Evolutionary conservation across 2,888 invertebrate species (phyloP).

Genomic region (Isotomurus palustris): DNA sequence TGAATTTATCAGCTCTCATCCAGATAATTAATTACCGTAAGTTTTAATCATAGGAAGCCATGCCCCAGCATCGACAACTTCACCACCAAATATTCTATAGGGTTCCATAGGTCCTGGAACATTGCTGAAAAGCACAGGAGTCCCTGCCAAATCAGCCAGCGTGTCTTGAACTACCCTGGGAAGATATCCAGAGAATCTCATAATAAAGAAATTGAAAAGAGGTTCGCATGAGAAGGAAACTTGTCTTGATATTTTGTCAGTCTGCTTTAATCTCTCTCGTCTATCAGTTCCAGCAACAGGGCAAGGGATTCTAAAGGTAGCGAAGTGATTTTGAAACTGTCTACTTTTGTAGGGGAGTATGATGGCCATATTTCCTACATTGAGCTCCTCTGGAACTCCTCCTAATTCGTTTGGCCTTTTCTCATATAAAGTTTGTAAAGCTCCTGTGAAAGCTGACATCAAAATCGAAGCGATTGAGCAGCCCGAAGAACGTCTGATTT

Average conservation of each 20-base stretch:
- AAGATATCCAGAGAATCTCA: constrained; percentile 35
- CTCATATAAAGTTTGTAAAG: constrained; percentile 22
- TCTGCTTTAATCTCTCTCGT: constrained; percentile 18
- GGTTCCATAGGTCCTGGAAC: constrained; percentile 36
- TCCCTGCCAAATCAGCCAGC: constrained; percentile 33
- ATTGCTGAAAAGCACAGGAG: constrained; percentile 39
- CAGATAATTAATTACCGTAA: constrained; percentile 23
- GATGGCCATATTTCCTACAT: constrained; percentile 34
- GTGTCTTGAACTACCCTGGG: constrained; percentile 29
- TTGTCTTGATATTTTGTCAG: constrained; percentile 17
- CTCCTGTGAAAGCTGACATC: constrained; percentile 27
- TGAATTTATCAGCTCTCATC: not conserved
- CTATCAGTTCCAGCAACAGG: constrained; percentile 25
- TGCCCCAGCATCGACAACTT: constrained; percentile 31
- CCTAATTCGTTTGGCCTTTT: constrained; percentile 3
- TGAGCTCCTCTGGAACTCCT: constrained; percentile 12
- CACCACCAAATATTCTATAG: constrained; percentile 29
- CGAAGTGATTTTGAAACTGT: constrained; percentile 38
- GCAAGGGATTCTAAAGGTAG: constrained; percentile 37
- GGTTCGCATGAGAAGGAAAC: constrained; percentile 35
- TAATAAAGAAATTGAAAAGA: constrained; percentile 36
- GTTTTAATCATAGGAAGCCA: constrained; percentile 40
- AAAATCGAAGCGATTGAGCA: constrained; percentile 32
- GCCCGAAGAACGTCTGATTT: constrained; percentile 29
- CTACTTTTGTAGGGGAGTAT: constrained; percentile 38